Conservation (phyloP, 2,888 invertebrate species). For the Leptopilina syphax region DNA sequence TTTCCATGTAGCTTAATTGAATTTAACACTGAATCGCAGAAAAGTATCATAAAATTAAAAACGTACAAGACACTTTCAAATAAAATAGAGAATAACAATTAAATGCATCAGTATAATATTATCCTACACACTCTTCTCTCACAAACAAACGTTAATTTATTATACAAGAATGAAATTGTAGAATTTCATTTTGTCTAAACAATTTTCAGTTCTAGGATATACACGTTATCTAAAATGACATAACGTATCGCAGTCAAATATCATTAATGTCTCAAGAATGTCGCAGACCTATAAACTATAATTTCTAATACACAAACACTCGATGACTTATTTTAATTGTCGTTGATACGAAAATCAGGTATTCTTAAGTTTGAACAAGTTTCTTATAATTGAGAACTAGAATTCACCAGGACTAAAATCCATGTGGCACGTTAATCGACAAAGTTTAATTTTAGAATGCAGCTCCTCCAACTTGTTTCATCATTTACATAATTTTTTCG, state of each 20-base stretch:
- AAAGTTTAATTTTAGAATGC: constrained; percentile 52
- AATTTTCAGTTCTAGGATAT: constrained; percentile 32
- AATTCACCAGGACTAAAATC: constrained; percentile 37
- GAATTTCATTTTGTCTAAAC: constrained; percentile 42
- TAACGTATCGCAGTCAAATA: constrained; percentile 69
- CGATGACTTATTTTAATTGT: constrained; percentile 30
- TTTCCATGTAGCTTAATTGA: background rate
- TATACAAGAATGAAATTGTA: constrained; percentile 23
- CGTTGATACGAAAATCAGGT: constrained; percentile 41
- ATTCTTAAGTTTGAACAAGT: constrained; percentile 37
- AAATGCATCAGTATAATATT: constrained; percentile 7
- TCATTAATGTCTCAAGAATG: constrained; percentile 56
- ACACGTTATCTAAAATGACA: constrained; percentile 28
- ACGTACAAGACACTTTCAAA: constrained; percentile 47
- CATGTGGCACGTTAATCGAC: constrained; percentile 46
- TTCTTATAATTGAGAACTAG: constrained; percentile 33
- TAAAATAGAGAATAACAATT: constrained; percentile 24
- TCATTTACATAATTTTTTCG: constrained; percentile 63
- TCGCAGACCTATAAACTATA: constrained; percentile 15
- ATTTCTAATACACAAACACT: constrained; percentile 21
- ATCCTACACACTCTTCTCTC: constrained; percentile 14
- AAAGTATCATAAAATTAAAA: constrained; percentile 52
- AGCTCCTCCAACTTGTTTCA: constrained; percentile 52
- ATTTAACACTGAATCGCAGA: constrained; percentile 54
- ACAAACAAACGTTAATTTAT: constrained; percentile 32